phyloP scores from a whole-genome alignment of 1,140 invertebrate genomes.

The Cryptotermes secundus region DNA sequence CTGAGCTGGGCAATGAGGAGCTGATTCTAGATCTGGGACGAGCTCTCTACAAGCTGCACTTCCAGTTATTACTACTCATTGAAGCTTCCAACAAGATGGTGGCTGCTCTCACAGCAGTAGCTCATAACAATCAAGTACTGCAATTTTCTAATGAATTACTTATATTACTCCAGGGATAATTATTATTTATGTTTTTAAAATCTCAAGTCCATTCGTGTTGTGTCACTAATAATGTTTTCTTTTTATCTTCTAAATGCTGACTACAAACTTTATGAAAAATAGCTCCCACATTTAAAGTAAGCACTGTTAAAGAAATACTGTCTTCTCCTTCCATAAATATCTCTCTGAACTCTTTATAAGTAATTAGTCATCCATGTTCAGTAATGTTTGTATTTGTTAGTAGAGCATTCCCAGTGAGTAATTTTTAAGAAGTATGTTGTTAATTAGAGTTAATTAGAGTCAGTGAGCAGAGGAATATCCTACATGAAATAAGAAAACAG shows the following conservation, averaged over 20 bases:
- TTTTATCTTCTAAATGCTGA: background rate
- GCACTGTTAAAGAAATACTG: no score
- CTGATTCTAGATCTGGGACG: constrained; percentile 74
- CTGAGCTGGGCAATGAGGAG: constrained; percentile 58
- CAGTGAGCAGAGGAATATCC: no score
- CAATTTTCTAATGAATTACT: background rate
- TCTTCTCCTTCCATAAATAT: no score
- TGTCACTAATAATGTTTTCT: background rate
- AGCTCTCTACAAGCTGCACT: constrained; percentile 88
- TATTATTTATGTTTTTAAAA: constrained; percentile 15
- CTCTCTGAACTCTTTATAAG: no score
- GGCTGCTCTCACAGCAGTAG: constrained; percentile 56
- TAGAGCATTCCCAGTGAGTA: no score
- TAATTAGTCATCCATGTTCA: no score
- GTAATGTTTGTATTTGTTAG: no score
- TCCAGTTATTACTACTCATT: constrained; percentile 86
- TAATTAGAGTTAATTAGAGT: no score
- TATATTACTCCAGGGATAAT: background rate
- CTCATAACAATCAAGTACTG: constrained; percentile 52
- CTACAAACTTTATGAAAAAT: no score
- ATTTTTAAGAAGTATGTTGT: no score
- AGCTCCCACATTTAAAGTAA: no score
- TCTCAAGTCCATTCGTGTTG: background rate
- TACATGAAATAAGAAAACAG: no score
- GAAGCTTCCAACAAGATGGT: constrained; percentile 93